Conservation (phyloP, 2,888 invertebrate genomes). For the Drosophila villosipedis region DNA sequence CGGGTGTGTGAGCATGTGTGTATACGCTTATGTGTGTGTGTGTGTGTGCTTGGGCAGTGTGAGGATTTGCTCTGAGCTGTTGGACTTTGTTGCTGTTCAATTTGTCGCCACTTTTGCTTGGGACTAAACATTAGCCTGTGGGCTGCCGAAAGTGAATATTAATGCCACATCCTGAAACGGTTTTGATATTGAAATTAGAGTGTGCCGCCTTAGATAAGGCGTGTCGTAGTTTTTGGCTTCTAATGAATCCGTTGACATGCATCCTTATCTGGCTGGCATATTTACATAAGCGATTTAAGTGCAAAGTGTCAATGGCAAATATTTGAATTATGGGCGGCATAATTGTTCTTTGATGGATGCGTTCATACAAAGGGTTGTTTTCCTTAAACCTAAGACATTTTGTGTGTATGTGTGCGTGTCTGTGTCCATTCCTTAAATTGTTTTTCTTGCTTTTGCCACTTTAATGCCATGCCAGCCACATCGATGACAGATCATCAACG, state of each 20-base stretch:
- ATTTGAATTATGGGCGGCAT: slow-evolving; percentile 53
- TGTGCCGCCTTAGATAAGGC: slow-evolving; percentile 51
- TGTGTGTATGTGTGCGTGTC: not conserved
- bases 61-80: slow-evolving; percentile 62
- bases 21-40: not conserved
- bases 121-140: slow-evolving; percentile 39
- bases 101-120: slow-evolving; percentile 47
- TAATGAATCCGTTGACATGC: slow-evolving; percentile 45
- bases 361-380: slow-evolving; percentile 10
- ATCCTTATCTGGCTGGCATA: slow-evolving; percentile 37
- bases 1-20: not conserved
- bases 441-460: slow-evolving; percentile 1
- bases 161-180: slow-evolving; percentile 54
- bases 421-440: slow-evolving; percentile 9
- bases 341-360: slow-evolving; percentile 55
- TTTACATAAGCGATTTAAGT: slow-evolving; percentile 69
- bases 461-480: slow-evolving; percentile 14
- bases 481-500: slow-evolving; percentile 39
- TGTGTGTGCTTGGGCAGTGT: slow-evolving; percentile 32
- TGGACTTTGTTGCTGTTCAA: slow-evolving; percentile 48
- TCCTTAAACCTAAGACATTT: slow-evolving; percentile 6
- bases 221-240: slow-evolving; percentile 34
- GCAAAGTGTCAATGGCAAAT: slow-evolving; percentile 60
- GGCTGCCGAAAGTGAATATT: slow-evolving; percentile 64
- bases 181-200: slow-evolving; percentile 72